Conservation (phyloP, 2,888 invertebrate species). For the Prenolepis imparis region DNA sequence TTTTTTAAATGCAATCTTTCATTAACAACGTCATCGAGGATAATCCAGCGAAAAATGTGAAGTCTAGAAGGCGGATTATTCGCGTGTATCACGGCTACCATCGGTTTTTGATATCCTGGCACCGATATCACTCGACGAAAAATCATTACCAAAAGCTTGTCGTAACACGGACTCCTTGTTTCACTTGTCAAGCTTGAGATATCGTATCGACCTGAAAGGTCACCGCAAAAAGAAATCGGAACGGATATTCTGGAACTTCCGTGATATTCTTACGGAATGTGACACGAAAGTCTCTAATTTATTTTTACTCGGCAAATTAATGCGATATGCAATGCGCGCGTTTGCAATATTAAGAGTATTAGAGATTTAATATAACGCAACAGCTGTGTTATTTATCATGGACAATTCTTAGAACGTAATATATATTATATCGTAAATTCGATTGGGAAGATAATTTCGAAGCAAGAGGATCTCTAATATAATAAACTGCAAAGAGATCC, state of each 20-base stretch:
- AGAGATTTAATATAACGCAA: neutral
- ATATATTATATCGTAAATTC: neutral
- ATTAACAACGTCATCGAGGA: neutral
- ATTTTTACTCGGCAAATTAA: neutral
- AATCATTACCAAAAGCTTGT: slow-evolving; percentile 76
- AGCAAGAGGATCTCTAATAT: neutral
- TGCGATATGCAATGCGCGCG: too few relatives aligned
- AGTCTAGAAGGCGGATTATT: slow-evolving; percentile 17
- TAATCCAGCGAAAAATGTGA: slow-evolving; percentile 3
- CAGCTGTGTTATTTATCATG: neutral
- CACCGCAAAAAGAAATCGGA: slow-evolving; percentile 61
- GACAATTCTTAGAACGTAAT: neutral
- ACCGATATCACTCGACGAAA: slow-evolving; percentile 75
- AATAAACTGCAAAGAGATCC: neutral
- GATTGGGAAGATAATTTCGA: neutral
- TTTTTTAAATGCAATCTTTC: neutral
- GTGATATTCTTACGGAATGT: slow-evolving; percentile 45
- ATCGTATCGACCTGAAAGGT: slow-evolving; percentile 72
- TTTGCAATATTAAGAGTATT: neutral
- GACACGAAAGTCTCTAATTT: neutral
- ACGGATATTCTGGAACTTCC: slow-evolving; percentile 52
- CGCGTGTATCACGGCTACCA: slow-evolving; percentile 49
- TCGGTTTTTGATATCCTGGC: slow-evolving; percentile 73
- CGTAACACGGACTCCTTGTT: slow-evolving; percentile 68
- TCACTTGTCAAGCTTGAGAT: slow-evolving; percentile 73